Conservation (phyloP, 2,888 invertebrate genomes). For the Chironomus tentans region DNA sequence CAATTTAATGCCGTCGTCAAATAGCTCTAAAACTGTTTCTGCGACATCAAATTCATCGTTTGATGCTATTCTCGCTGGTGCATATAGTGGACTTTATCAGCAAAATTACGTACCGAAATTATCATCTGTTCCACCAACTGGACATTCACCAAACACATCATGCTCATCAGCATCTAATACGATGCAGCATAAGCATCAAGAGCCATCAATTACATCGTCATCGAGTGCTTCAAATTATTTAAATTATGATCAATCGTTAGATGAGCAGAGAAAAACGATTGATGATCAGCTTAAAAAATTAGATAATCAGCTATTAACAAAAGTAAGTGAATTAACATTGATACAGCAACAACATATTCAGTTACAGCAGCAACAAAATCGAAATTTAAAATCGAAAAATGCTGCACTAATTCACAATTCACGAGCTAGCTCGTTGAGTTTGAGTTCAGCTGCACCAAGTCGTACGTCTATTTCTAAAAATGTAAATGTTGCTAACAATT, state of each 20-base stretch:
- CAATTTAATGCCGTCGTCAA: slow-evolving; percentile 29
- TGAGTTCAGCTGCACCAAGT: background rate
- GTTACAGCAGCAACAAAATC: slow-evolving; percentile 25
- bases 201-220: slow-evolving; percentile 27
- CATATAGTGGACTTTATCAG: background rate
- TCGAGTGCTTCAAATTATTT: slow-evolving; percentile 24
- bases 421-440: slow-evolving; percentile 16
- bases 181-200: slow-evolving; percentile 21
- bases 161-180: slow-evolving; percentile 11
- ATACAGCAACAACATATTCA: slow-evolving; percentile 26
- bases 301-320: slow-evolving; percentile 31
- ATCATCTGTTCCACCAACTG: slow-evolving; percentile 13
- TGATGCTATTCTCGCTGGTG: slow-evolving; percentile 11
- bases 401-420: slow-evolving; percentile 21
- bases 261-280: slow-evolving; percentile 28
- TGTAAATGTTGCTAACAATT: slow-evolving; percentile 22
- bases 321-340: slow-evolving; percentile 31
- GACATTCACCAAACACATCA: slow-evolving; percentile 29
- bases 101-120: slow-evolving; percentile 18
- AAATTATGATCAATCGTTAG: slow-evolving; percentile 27
- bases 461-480: background rate
- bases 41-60: slow-evolving; percentile 27
- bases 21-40: background rate
- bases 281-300: slow-evolving; percentile 32
- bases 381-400: slow-evolving; percentile 17